Evolutionary conservation across 2,113 vertebrate species (phyloP), one percentile per base, ranked within the genome.

Genomic region (Actinemys pallida): DNA sequence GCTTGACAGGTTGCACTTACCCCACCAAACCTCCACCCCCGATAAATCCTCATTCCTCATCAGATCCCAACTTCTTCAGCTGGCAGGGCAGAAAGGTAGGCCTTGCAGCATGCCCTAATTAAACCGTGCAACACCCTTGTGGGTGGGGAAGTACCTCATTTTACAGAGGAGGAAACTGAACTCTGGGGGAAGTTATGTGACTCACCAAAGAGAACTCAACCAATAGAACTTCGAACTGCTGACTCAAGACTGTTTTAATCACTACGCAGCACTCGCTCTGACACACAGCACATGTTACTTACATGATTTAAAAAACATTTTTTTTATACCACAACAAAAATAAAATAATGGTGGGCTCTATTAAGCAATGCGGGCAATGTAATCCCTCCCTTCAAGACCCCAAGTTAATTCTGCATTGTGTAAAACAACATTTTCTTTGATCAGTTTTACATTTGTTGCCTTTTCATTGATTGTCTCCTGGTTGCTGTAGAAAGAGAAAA

Each of bases 331-430:
- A 49, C 39, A 92, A 72, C 49, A 86, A 93, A 96, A 90, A 47
- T 3, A 31, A 14, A 94, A 79, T 25, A 85, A 4, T 54, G 76
- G 10, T 59, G 25, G 27, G 9, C 25, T 62, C 25, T 62, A 13
- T 31, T 62, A 94, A 82, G 3, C 10, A 87, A 29, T n/a, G 31
- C 80, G 47, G 25, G 54, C 6, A 85, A 84, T 4, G 39, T n/a
- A 4, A 86, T 14, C 56, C 14, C 83, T 53, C 90, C 45, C 80
- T 50, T 94, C 81, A 8, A 4, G 52, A 91, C 45, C 86, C 59
- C 50, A 94, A 94, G 59, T 87, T 39, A 88, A 90, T 93, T 92
- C 90, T 90, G 92, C 24, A 81, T n/a, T 79, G 49, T 78, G 35
- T 54, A 81, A 94, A 93, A 82, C 6, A 84, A 82, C 47, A 88